Evolutionary conservation across 2,888 invertebrate species (phyloP), one percentile per base, ranked within the genome.

Genomic region (Rhyacophila evoluta): DNA sequence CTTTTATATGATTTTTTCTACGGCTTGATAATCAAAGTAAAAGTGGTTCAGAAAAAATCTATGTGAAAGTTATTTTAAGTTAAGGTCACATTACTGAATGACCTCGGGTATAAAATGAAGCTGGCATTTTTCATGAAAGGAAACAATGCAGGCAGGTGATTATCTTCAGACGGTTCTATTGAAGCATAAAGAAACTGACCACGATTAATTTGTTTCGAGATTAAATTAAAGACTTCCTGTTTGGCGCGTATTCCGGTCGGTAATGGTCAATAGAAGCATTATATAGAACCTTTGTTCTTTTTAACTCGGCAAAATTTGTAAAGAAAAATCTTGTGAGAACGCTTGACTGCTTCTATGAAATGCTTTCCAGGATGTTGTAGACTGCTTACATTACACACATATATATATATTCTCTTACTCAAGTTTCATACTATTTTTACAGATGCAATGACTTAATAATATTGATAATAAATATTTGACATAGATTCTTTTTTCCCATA

Each of bases 181-280:
- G 36, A 69, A 79, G 39, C 67, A 72, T 77, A 71, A 73, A 73
- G 74, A 77, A 77, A 74, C 33, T 37, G 55, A 73, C 69, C 75
- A 39, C 75, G 80, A 80, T 80, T 80, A 80, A 80, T 80, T 80
- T 80, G 75, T 77, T 74, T 76, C 28, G 75, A 78, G 78, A 80
- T 80, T 72, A 80, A 75, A 80, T 78, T 74, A 79, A 77, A 72
- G 76, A 67, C 4, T 5, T 28, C 28, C 39, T 73, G 29, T 39
- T 77, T 38, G 19, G 28, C 55, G 37, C 68, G 68, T 72, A 28
- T 41, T 39, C 69, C 15, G 39, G 28, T 10, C 33, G 28, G 38
- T 71, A 72, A 72, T 67, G 72, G 75, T 73, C 75, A 72, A 67
- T 41, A 25, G 78, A 25, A 79, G 37, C 72, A 73, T 71, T 72